These are phyloP conservation scores for Epistrophe eligans DNA, from an alignment of 2,888 invertebrate species.

Conservation along the genomic window DNA sequence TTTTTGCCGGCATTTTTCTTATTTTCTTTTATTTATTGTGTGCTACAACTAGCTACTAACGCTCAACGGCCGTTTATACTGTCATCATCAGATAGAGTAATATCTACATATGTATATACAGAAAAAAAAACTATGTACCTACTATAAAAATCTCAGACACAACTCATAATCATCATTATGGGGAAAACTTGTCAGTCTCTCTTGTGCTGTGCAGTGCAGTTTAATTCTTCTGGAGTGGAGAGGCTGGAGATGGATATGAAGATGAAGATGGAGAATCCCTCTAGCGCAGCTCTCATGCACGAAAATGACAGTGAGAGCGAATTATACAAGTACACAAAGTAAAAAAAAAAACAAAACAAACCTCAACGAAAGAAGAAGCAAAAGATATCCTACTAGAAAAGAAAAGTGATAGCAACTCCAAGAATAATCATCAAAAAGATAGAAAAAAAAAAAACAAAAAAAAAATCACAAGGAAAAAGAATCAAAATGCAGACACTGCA, in stretches of 20 bases:
- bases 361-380: slow-evolving; percentile 25
- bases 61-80: slow-evolving; percentile 18
- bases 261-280: slow-evolving; percentile 32
- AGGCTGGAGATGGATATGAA: background rate
- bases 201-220: slow-evolving; percentile 24
- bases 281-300: slow-evolving; percentile 34
- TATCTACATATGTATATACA: background rate
- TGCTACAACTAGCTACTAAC: background rate
- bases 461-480: slow-evolving; percentile 60
- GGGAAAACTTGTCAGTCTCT: slow-evolving; percentile 49
- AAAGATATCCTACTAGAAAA: slow-evolving; percentile 37
- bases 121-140: background rate
- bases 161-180: slow-evolving; percentile 57
- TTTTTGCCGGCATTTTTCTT: slow-evolving; percentile 48
- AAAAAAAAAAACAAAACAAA: slow-evolving; percentile 5
- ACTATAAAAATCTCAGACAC: slow-evolving; percentile 52
- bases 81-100: slow-evolving; percentile 12
- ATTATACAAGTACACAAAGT: slow-evolving; percentile 39
- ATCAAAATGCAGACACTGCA: slow-evolving; percentile 76
- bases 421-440: slow-evolving; percentile 77
- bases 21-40: background rate
- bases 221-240: slow-evolving; percentile 36
- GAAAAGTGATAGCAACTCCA: slow-evolving; percentile 64
- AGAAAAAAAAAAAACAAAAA: slow-evolving; percentile 78
- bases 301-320: slow-evolving; percentile 63